Percentiles rank a stretch among this genome's conserved stretches.
phyloP scores from a whole-genome alignment of 2,113 vertebrate genomes.

The Tyto alba region DNA sequence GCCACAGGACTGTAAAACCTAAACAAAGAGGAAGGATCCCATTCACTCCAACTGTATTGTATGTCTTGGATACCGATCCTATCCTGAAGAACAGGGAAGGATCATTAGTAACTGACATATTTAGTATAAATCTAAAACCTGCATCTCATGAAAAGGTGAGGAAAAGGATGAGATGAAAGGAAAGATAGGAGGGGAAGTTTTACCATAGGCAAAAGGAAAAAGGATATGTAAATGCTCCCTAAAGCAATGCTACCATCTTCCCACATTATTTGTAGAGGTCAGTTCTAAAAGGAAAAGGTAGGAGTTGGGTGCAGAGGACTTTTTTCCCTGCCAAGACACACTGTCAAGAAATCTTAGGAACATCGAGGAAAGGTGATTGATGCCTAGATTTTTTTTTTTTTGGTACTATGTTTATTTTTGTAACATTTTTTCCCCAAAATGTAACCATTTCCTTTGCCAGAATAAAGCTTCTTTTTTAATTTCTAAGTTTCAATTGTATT shows the following conservation, averaged over 20 bases:
- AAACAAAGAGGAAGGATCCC: background rate
- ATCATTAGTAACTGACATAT: background rate
- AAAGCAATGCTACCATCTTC: background rate
- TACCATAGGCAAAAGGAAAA: background rate
- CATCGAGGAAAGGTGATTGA: background rate
- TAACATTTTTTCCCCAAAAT: background rate
- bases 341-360: background rate
- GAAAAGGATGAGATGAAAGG: background rate
- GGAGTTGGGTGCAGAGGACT: background rate
- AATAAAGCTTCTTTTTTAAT: background rate
- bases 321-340: background rate
- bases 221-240: background rate
- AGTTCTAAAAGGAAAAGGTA: background rate
- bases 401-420: background rate
- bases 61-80: background rate
- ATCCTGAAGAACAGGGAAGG: background rate
- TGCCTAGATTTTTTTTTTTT: background rate
- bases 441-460: background rate
- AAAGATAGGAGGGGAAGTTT: background rate
- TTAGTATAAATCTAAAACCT: background rate
- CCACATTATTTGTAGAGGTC: background rate
- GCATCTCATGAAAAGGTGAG: background rate
- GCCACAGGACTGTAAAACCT: background rate
- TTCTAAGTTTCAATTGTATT: background rate
- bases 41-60: accelerated